phyloP scores from a whole-genome alignment of 2,797 vertebrate genomes.

The Silurus lanzhouensis region DNA sequence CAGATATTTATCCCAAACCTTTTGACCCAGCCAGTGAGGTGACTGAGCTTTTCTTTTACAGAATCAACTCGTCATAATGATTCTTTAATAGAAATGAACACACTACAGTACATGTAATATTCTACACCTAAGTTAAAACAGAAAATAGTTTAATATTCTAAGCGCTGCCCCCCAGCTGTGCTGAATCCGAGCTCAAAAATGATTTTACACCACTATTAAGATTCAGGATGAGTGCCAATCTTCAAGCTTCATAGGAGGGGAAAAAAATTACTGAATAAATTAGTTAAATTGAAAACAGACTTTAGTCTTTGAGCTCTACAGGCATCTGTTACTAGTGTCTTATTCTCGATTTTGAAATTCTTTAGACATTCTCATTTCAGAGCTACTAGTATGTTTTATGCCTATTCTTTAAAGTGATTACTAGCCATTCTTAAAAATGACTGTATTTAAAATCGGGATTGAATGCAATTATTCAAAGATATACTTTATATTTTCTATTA shows the following conservation, averaged over 20 bases:
- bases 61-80: background rate
- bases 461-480: background rate
- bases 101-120: slow-evolving; percentile 10
- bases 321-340: slow-evolving; percentile 3
- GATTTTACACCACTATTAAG: slow-evolving; percentile 33
- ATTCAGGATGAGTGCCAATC: slow-evolving; percentile 15
- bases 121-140: background rate
- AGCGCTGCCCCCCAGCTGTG: slow-evolving; percentile 7
- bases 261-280: slow-evolving; percentile 41
- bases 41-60: background rate
- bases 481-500: background rate
- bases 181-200: background rate
- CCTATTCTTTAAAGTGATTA: slow-evolving; percentile 22
- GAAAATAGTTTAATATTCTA: slow-evolving; percentile 18
- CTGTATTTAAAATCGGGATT: background rate
- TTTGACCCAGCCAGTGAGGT: background rate
- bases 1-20: background rate
- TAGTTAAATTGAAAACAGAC: slow-evolving; percentile 32
- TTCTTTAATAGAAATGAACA: background rate
- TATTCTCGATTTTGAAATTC: background rate
- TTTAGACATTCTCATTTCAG: slow-evolving; percentile 40
- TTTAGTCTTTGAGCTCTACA: slow-evolving; percentile 21
- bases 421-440: too few relatives aligned
- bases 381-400: slow-evolving; percentile 27
- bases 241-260: slow-evolving; percentile 26